A percentile compares a stretch with the other conserved stretches of the same genome.
Conservation (phyloP, 2,888 invertebrate species). For the Cylloceria caligata region DNA sequence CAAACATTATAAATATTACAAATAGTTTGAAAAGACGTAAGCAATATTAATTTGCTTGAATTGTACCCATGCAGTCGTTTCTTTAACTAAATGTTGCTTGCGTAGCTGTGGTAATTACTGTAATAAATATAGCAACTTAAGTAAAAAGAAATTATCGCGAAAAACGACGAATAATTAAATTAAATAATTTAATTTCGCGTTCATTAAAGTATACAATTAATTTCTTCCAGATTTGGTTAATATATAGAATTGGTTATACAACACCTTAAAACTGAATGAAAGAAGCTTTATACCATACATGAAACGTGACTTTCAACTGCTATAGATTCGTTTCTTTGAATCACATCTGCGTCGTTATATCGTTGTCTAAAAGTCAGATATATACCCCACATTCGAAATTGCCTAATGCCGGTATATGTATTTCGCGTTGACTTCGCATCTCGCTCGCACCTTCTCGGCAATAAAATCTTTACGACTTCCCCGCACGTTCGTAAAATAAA, state of each 20-base stretch:
- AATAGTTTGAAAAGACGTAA: no score
- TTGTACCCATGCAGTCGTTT: no score
- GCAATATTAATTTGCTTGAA: no score
- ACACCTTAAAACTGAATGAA: not conserved
- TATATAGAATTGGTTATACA: no score
- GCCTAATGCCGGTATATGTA: not conserved
- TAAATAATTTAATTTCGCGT: not conserved
- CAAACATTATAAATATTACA: no score
- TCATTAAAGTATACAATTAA: not conserved
- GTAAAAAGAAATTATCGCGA: not conserved
- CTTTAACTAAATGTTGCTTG: no score
- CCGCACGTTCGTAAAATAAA: conserved; percentile 40
- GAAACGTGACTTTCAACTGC: not conserved
- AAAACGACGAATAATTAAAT: not conserved
- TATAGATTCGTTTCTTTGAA: conserved; percentile 11
- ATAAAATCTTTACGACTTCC: conserved; percentile 44
- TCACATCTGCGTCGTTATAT: conserved; percentile 14
- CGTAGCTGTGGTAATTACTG: no score
- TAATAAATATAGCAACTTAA: not conserved
- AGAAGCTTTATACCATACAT: not conserved
- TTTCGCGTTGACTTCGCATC: conserved; percentile 6
- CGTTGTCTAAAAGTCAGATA: conserved; percentile 25
- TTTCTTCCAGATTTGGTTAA: not conserved
- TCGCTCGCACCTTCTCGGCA: conserved; percentile 22
- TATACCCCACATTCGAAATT: conserved; percentile 5